A percentile compares a stretch with the other conserved stretches of the same genome.
phyloP scores from a whole-genome alignment of 2,113 vertebrate genomes.

The Capreolus pygargus region DNA sequence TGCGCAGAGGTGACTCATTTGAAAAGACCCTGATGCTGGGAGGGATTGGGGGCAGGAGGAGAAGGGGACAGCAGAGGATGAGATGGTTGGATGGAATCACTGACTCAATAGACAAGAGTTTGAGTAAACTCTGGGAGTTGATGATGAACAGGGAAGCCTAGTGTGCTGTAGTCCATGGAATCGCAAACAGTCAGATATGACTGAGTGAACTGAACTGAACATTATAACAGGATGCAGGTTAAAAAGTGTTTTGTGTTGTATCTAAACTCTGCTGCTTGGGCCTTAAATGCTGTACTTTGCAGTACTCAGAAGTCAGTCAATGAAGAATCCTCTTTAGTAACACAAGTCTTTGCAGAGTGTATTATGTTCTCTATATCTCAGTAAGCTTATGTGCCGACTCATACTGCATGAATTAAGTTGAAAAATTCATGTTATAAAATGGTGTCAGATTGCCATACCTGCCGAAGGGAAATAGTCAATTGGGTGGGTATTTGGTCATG shows the following conservation, averaged over 20 bases:
- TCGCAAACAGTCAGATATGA: fast-evolving
- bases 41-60: background rate
- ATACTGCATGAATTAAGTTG: background rate
- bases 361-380: background rate
- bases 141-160: background rate
- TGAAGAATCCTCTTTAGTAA: background rate
- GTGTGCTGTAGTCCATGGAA: background rate
- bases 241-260: background rate
- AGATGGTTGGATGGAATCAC: background rate
- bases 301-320: background rate
- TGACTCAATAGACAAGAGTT: background rate
- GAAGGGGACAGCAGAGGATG: background rate
- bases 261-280: background rate
- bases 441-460: background rate
- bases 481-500: background rate
- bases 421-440: background rate
- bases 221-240: background rate
- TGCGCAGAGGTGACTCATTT: background rate
- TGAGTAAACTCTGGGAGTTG: background rate
- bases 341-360: background rate
- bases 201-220: background rate
- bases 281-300: background rate
- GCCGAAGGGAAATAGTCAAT: background rate
- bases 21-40: background rate
- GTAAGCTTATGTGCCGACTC: background rate